Evolutionary conservation across 2,888 invertebrate species (phyloP).

Genomic region (Hemistola chrysoprasaria): DNA sequence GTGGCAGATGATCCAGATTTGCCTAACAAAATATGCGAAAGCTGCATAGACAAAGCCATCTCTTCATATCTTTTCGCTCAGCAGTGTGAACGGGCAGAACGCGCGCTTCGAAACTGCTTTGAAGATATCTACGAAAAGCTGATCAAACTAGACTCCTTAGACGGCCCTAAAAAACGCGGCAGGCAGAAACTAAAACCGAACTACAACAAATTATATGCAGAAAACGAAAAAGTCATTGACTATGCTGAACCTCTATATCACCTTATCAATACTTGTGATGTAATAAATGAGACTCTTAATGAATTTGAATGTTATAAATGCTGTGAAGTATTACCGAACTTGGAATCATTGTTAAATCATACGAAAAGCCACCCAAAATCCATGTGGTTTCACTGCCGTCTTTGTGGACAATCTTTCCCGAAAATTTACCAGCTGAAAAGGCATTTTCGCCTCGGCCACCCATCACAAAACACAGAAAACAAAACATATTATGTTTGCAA

Average conservation of each 20-base stretch:
- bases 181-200: slow-evolving; percentile 62
- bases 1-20: slow-evolving; percentile 51
- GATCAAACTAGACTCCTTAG: slow-evolving; percentile 62
- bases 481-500: slow-evolving; percentile 47
- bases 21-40: slow-evolving; percentile 63
- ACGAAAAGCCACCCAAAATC: slow-evolving; percentile 59
- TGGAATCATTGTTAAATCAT: slow-evolving; percentile 57
- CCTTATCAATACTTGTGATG: slow-evolving; percentile 46
- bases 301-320: slow-evolving; percentile 65
- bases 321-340: slow-evolving; percentile 55
- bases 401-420: slow-evolving; percentile 64
- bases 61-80: slow-evolving; percentile 64
- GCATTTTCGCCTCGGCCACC: slow-evolving; percentile 38
- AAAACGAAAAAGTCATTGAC: slow-evolving; percentile 57
- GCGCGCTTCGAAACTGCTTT: slow-evolving; percentile 64
- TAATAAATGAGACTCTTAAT: slow-evolving; percentile 37
- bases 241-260: slow-evolving; percentile 66
- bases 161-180: slow-evolving; percentile 55
- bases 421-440: slow-evolving; percentile 50
- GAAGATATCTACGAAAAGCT: slow-evolving; percentile 65
- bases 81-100: slow-evolving; percentile 62
- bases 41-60: slow-evolving; percentile 56
- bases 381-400: slow-evolving; percentile 68
- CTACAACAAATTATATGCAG: slow-evolving; percentile 48
- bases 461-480: slow-evolving; percentile 2